Evolutionary conservation across 2,113 vertebrate genomes (phyloP).

Genomic region (Gobiocypris rarus): DNA sequence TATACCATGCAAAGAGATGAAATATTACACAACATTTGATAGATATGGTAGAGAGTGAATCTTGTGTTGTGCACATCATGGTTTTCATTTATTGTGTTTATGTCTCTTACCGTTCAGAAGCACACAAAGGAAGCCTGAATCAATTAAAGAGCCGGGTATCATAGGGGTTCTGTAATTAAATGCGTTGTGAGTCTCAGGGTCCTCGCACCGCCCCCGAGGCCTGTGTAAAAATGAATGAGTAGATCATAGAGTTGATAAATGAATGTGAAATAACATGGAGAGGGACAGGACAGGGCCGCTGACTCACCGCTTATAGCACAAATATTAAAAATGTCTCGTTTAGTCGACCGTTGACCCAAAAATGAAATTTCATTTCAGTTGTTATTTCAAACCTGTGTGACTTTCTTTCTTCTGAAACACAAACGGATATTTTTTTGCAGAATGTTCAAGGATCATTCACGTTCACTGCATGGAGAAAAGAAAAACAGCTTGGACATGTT

Average conservation of each 20-base stretch:
- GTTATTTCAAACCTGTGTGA: background rate
- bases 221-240: slow-evolving; percentile 36
- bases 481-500: background rate
- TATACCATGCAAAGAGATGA: background rate
- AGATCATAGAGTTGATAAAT: slow-evolving; percentile 49
- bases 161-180: slow-evolving; percentile 43
- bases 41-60: background rate
- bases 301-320: slow-evolving; percentile 15
- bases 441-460: background rate
- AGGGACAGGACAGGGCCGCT: slow-evolving; percentile 33
- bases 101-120: slow-evolving; percentile 15
- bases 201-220: slow-evolving; percentile 17
- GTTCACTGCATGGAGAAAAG: background rate
- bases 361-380: background rate
- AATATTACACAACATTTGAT: background rate
- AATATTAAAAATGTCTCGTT: background rate
- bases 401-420: background rate
- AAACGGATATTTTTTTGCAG: background rate
- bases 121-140: slow-evolving; percentile 6
- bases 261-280: slow-evolving; percentile 16
- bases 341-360: background rate
- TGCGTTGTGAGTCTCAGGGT: slow-evolving; percentile 40
- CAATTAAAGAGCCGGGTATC: slow-evolving; percentile 1
- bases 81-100: background rate
- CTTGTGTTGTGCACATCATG: background rate